Evolutionary conservation across 2,113 vertebrate species (phyloP).

Genomic region (Mustelus asterias): DNA sequence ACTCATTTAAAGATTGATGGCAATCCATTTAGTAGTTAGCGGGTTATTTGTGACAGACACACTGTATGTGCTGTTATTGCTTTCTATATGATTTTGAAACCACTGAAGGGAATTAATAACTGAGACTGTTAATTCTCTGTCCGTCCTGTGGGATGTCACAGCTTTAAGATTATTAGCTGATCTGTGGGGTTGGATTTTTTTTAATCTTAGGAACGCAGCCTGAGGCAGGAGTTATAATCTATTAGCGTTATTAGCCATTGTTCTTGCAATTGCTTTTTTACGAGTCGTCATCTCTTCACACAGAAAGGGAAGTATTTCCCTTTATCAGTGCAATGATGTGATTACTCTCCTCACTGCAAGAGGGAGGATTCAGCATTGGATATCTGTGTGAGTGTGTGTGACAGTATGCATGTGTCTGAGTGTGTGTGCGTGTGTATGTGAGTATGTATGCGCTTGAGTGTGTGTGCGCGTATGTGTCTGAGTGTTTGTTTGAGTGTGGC

Average conservation of each 20-base stretch:
- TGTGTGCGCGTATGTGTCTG: too few relatives aligned
- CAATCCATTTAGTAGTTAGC: slow-evolving; percentile 67
- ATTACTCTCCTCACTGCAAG: not conserved
- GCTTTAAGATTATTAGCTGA: slow-evolving; percentile 34
- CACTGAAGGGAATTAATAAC: slow-evolving; percentile 50
- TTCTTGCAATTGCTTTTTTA: slow-evolving; percentile 30
- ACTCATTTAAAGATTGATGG: slow-evolving; percentile 81
- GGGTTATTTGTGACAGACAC: slow-evolving; percentile 79
- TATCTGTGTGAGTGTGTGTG: not conserved
- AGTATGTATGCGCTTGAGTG: too few relatives aligned
- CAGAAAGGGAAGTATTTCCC: not conserved
- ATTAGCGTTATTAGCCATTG: slow-evolving; percentile 23
- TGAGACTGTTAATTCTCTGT: not conserved
- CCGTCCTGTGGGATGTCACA: slow-evolving; percentile 26
- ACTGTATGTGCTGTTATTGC: slow-evolving; percentile 53
- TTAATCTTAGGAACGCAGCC: not conserved
- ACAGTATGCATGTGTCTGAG: too few relatives aligned
- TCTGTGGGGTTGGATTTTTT: slow-evolving; percentile 14
- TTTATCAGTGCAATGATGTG: not conserved
- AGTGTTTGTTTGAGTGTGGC: too few relatives aligned
- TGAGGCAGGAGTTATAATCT: slow-evolving; percentile 15
- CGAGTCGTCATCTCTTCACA: not conserved
- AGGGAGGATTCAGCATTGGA: not conserved
- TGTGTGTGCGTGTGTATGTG: too few relatives aligned
- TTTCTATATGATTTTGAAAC: slow-evolving; percentile 57